phyloP scores from a whole-genome alignment of 2,113 vertebrate genomes.

The Lepisosteus oculatus region DNA sequence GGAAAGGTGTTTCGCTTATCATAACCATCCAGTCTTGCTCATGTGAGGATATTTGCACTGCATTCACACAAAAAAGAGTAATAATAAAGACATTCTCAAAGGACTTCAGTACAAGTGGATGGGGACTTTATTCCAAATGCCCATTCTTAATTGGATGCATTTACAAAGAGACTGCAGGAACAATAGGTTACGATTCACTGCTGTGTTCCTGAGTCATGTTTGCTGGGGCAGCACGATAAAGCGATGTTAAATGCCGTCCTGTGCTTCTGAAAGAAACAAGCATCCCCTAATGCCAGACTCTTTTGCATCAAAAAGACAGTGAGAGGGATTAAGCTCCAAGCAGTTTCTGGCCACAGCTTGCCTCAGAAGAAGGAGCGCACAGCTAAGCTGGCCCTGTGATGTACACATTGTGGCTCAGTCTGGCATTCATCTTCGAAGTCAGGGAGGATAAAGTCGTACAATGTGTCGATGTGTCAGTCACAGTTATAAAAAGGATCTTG shows the following conservation, averaged over 20 bases:
- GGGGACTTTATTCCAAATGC: conserved; percentile 27
- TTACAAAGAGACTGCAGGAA: conserved; percentile 7
- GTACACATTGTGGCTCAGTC: no score
- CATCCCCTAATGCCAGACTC: conserved; percentile 6
- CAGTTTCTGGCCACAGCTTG: not conserved
- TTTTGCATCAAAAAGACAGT: not conserved
- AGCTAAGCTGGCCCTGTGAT: no score
- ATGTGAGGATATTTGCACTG: not conserved
- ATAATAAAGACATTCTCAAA: conserved; percentile 18
- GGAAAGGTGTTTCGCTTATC: not conserved
- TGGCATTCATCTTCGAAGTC: no score
- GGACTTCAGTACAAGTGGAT: conserved; percentile 18
- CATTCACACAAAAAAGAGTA: conserved; percentile 19
- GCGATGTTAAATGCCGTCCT: not conserved
- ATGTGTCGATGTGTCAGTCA: no score
- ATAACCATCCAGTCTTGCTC: conserved; percentile 1
- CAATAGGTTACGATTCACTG: not conserved
- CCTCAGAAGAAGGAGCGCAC: not conserved
- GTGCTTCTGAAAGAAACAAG: conserved; percentile 17
- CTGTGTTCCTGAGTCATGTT: conserved; percentile 10
- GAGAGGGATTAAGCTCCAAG: not conserved
- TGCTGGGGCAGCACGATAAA: conserved; percentile 33
- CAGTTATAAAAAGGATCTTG: no score
- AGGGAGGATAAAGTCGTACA: no score
- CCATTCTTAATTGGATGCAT: conserved; percentile 33